Evolutionary conservation across 1,140 invertebrate genomes (phyloP).

Genomic region (Rhagoletis zephyria): DNA sequence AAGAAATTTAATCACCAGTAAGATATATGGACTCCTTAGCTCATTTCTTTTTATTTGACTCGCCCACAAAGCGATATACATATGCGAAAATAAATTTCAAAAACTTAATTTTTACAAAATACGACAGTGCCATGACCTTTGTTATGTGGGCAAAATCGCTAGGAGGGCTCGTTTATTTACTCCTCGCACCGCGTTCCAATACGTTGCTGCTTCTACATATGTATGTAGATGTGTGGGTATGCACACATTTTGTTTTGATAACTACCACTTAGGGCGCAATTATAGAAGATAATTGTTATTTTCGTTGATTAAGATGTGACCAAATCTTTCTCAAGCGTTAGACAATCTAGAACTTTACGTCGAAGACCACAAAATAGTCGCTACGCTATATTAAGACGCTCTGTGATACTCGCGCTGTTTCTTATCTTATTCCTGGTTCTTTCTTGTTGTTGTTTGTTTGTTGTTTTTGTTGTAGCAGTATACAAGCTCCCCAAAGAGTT

Average conservation of each 20-base stretch:
- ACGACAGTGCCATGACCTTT: conserved; percentile 3
- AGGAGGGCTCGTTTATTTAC: background rate
- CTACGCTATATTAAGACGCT: background rate
- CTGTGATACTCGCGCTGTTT: background rate
- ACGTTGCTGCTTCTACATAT: background rate
- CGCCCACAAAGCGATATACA: too few relatives aligned
- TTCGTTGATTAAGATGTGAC: conserved; percentile 10
- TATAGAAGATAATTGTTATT: background rate
- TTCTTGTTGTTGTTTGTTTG: too few relatives aligned
- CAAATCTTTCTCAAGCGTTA: background rate
- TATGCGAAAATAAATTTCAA: background rate
- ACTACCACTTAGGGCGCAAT: background rate
- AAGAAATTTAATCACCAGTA: too few relatives aligned
- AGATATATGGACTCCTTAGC: too few relatives aligned
- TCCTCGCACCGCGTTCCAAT: background rate
- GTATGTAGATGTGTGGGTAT: too few relatives aligned
- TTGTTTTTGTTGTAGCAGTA: too few relatives aligned
- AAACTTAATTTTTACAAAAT: background rate
- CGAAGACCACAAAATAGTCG: background rate
- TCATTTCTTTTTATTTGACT: too few relatives aligned
- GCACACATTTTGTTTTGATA: conserved; percentile 2
- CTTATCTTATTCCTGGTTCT: background rate
- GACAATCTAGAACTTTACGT: background rate
- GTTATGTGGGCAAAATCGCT: background rate
- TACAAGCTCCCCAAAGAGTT: too few relatives aligned